phyloP scores from a whole-genome alignment of 2,113 vertebrate genomes.

The Carassius gibelio region DNA sequence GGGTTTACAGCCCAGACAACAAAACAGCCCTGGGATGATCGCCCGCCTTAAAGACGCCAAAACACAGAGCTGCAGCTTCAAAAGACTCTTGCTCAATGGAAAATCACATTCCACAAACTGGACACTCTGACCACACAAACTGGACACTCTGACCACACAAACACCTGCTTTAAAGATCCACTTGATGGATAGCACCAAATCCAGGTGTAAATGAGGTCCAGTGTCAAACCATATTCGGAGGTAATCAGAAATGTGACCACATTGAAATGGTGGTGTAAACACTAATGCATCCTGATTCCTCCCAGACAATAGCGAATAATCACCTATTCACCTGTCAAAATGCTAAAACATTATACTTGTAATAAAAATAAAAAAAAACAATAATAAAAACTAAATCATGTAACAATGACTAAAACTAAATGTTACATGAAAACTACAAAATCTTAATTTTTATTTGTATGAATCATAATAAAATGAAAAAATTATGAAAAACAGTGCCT shows the following conservation, averaged over 20 bases:
- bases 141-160: too few species aligned
- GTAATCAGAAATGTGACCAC: neutral
- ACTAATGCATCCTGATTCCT: neutral
- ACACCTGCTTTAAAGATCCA: neutral
- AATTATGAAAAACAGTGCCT: too few species aligned
- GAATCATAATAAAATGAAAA: neutral
- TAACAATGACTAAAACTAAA: too few species aligned
- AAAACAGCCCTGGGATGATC: constrained; percentile 20
- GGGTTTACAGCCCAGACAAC: constrained; percentile 23
- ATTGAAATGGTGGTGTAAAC: neutral
- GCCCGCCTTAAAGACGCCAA: neutral
- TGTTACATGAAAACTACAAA: too few species aligned
- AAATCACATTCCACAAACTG: neutral
- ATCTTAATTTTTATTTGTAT: too few species aligned
- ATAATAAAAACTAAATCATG: too few species aligned
- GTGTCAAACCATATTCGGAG: neutral
- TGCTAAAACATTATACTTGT: neutral
- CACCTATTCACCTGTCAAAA: neutral
- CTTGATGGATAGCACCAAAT: neutral
- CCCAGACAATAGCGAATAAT: neutral
- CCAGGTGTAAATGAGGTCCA: neutral
- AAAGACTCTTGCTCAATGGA: neutral
- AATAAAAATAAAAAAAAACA: neutral
- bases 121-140: neutral
- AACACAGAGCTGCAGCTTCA: neutral